Evolutionary conservation across 1,140 invertebrate genomes (phyloP).

Genomic region (Zaprionus gabonicus): DNA sequence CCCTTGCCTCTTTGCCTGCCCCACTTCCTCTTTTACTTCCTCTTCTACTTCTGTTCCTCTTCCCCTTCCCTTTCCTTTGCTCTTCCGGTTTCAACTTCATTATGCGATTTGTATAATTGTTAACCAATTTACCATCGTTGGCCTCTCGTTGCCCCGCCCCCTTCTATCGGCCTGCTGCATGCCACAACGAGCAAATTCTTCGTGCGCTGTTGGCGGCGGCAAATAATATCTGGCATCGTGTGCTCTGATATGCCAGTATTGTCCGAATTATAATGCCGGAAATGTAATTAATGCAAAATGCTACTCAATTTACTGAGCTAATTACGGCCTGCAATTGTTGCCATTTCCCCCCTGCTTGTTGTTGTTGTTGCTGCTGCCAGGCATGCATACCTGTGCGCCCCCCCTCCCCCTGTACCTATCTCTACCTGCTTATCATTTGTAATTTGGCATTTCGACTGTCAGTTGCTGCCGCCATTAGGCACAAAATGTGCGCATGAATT

Average conservation of each 20-base stretch:
- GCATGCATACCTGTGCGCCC: background rate
- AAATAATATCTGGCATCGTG: conserved; percentile 37
- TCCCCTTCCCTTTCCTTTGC: background rate
- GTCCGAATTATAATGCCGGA: conserved; percentile 66
- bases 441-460: conserved; percentile 37
- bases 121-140: conserved; percentile 70
- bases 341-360: conserved; percentile 14
- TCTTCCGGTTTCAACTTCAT: conserved; percentile 63
- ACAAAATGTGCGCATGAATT: conserved; percentile 32
- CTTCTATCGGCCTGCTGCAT: conserved; percentile 5
- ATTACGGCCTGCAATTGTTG: conserved; percentile 43
- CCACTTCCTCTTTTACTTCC: too few relatives aligned
- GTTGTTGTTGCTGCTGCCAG: conserved; percentile 19
- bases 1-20: too few relatives aligned
- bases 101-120: conserved; percentile 77
- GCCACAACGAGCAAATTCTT: conserved; percentile 21
- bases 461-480: conserved; percentile 37
- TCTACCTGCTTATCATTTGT: conserved; percentile 25
- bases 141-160: conserved; percentile 17
- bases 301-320: conserved; percentile 64
- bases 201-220: conserved; percentile 21
- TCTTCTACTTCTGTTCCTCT: background rate
- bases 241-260: conserved; percentile 51
- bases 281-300: conserved; percentile 76
- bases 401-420: too few relatives aligned